Percentiles rank a stretch among this genome's conserved stretches.
These are phyloP conservation scores for Apantesis nais DNA, from an alignment of 2,888 invertebrate species.

Conservation along the genomic window DNA sequence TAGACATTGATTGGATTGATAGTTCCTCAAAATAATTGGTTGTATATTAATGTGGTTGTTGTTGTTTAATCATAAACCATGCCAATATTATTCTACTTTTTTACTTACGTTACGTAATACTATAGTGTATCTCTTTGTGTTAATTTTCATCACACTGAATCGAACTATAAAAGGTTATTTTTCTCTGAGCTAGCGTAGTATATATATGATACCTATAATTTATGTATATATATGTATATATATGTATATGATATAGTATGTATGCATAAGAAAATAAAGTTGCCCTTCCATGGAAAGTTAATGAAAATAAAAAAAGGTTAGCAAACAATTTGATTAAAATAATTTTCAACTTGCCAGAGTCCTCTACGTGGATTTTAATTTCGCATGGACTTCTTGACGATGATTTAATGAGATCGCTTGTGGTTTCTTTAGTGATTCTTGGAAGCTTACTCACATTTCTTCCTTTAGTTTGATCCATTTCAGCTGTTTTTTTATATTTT, in stretches of 20 bases:
- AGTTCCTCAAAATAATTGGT: no score
- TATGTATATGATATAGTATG: no score
- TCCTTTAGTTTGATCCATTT: background rate
- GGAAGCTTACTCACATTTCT: background rate
- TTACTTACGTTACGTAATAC: background rate
- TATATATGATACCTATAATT: background rate
- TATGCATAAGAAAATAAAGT: background rate
- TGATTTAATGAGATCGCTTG: background rate
- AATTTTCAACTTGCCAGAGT: conserved; percentile 3
- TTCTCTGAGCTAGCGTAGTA: background rate
- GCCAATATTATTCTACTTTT: no score
- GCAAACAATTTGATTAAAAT: background rate
- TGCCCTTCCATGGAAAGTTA: background rate
- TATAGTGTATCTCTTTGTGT: no score
- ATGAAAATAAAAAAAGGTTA: background rate
- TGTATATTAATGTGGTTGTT: no score
- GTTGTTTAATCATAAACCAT: no score
- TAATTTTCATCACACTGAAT: no score
- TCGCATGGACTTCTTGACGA: background rate
- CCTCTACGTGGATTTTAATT: background rate
- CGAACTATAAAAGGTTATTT: background rate
- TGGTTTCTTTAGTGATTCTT: background rate
- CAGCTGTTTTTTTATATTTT: background rate
- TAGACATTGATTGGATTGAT: background rate
- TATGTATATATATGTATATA: no score